These are phyloP conservation scores for Bergia puertoricense DNA, from an alignment of 92 coral and sea anemone genomes.

Conservation along the genomic window DNA sequence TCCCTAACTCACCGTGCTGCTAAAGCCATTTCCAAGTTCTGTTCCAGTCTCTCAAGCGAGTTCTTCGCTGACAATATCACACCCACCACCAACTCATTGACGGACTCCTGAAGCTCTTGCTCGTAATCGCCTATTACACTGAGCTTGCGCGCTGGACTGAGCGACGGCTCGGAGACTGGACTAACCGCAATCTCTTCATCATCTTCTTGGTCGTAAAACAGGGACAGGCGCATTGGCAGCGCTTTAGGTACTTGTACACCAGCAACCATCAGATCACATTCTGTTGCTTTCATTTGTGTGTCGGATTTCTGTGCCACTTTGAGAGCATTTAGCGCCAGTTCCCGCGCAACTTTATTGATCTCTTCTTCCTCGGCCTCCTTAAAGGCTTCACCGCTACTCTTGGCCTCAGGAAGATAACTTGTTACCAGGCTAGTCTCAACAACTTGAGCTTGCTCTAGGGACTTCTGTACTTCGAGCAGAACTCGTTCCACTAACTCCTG, in stretches of 20 bases:
- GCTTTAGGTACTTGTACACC: conserved; percentile 19
- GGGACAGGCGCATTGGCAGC: conserved; percentile 28
- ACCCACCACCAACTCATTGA: conserved; percentile 52
- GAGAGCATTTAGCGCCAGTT: conserved; percentile 54
- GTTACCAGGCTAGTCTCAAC: conserved; percentile 24
- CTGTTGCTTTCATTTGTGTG: conserved; percentile 31
- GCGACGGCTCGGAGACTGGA: conserved; percentile 15
- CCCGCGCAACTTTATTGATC: conserved; percentile 49
- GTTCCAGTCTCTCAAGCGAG: conserved; percentile 46
- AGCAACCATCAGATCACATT: conserved; percentile 29
- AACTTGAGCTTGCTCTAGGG: conserved; percentile 27
- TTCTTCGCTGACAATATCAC: conserved; percentile 59
- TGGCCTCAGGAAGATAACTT: conserved; percentile 35
- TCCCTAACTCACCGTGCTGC: conserved; percentile 16
- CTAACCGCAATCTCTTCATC: conserved; percentile 2
- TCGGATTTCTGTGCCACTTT: conserved; percentile 47
- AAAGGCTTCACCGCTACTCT: background rate
- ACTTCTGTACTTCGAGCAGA: conserved; percentile 43
- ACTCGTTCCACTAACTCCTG: conserved; percentile 47
- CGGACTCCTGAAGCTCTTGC: conserved; percentile 48
- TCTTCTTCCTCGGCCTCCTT: background rate
- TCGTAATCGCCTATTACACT: conserved; percentile 28
- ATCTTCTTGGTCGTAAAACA: conserved; percentile 26
- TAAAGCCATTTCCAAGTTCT: conserved; percentile 30
- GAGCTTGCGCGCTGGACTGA: conserved; percentile 33